Base-by-base conservation (phyloP, 1,140 invertebrate species). In the Bacillus rossius region DNA sequence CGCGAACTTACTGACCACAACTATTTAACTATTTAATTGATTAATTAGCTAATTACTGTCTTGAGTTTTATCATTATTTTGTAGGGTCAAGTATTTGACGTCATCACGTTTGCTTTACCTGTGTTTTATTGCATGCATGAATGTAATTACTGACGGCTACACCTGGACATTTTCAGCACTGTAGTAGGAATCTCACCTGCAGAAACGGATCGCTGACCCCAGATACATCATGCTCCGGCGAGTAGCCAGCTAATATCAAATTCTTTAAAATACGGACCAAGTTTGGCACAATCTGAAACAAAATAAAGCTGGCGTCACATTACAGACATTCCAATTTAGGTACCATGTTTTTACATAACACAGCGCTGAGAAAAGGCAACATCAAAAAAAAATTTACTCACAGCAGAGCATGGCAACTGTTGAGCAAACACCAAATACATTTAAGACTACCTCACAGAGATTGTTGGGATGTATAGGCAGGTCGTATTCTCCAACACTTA, bases 141-240 rank as follows among this genome's bases (percentile, higher is more conserved):
- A n/a, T n/a, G n/a, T n/a, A n/a, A n/a, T n/a, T n/a, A n/a, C n/a
- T n/a, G n/a, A n/a, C n/a, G n/a, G n/a, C n/a, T n/a, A n/a, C n/a
- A n/a, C n/a, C n/a, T n/a, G n/a, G n/a, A n/a, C n/a, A n/a, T n/a
- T n/a, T n/a, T n/a, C n/a, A n/a, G n/a, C n/a, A n/a, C n/a, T n/a
- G n/a, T n/a, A n/a, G n/a, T n/a, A n/a, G n/a, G 19, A 41, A 50
- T 63, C 61, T 75, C 77, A 93, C 91, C 84, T 99, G 97, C 59
- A 99, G 80, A 76, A 99, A 99, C 48, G 98, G 98, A 81, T 99
- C 98, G 65, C 94, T 98, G 13, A 99, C 94, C 47, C 98, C 96
- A 61, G 93, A 97, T n/a, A 99, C 97, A 77, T 99, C 98, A 74
- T 99, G 97, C 74, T 99, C 98, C 8, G 97, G 96, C 29, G 96